Conservation (phyloP, 1,140 invertebrate genomes). For the Drepana arcuata region DNA sequence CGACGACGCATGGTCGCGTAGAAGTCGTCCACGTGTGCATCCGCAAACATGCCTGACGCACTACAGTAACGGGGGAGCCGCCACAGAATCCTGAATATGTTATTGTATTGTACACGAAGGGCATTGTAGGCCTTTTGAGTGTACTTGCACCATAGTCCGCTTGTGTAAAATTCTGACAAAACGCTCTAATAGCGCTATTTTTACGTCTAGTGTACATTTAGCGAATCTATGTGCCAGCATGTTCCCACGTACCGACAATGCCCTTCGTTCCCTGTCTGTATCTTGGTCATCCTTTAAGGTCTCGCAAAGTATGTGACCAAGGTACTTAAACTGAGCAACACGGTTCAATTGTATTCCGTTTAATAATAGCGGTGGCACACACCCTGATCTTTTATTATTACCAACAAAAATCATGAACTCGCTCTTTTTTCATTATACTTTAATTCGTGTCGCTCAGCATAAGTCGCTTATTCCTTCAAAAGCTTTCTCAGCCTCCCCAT, state of each 20-base stretch:
- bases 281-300: background rate
- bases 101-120: background rate
- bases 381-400: no score
- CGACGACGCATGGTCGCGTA: no score
- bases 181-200: background rate
- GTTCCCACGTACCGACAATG: background rate
- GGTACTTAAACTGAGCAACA: no score
- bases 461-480: conserved; percentile 5
- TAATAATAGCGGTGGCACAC: no score
- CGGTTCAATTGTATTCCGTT: no score
- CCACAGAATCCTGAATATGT: no score
- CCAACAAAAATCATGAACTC: conserved; percentile 3
- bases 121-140: background rate
- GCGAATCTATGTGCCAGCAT: background rate
- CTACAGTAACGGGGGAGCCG: no score
- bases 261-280: no score
- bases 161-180: background rate
- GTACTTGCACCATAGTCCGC: background rate
- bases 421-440: conserved; percentile 3
- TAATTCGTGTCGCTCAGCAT: background rate
- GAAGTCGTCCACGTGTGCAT: no score
- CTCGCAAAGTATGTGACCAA: no score
- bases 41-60: no score
- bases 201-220: background rate
- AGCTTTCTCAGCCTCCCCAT: conserved; percentile 2